A percentile compares a stretch with the other conserved stretches of the same genome.
These are phyloP conservation scores for Microctonus brassicae DNA, from an alignment of 2,888 invertebrate species.

Conservation along the genomic window DNA sequence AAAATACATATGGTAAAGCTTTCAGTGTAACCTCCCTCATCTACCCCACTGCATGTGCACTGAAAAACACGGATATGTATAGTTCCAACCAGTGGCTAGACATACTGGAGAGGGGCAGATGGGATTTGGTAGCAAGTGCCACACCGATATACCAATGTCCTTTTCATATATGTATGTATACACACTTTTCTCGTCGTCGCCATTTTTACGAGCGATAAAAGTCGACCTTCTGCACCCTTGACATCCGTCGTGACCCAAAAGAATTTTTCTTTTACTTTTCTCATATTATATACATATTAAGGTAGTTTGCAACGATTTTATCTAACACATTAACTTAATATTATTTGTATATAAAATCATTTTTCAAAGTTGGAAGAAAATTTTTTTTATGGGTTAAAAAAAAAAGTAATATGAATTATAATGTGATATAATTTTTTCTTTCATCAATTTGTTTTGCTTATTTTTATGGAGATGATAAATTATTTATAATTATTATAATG, in stretches of 20 bases:
- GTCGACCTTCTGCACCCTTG: conserved; percentile 40
- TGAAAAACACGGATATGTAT: conserved; percentile 16
- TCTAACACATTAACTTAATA: no score
- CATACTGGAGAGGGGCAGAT: background rate
- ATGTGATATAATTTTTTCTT: no score
- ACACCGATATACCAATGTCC: background rate
- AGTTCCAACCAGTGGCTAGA: conserved; percentile 23
- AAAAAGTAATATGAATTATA: no score
- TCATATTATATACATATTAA: background rate
- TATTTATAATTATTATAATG: no score
- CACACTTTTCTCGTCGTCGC: conserved; percentile 29
- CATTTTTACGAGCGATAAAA: conserved; percentile 47
- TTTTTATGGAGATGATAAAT: no score
- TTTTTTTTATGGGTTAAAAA: no score
- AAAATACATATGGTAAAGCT: background rate
- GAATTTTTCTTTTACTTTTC: background rate
- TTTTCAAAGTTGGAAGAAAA: no score
- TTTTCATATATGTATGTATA: background rate
- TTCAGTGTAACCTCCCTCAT: background rate
- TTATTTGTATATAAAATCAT: no score
- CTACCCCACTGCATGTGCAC: conserved; percentile 15
- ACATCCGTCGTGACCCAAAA: conserved; percentile 25
- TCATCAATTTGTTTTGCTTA: no score
- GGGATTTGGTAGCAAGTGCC: conserved; percentile 6
- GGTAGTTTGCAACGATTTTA: background rate